These are phyloP conservation scores for Parasteatoda lunata DNA, from an alignment of 2,888 invertebrate genomes.

Conservation along the genomic window DNA sequence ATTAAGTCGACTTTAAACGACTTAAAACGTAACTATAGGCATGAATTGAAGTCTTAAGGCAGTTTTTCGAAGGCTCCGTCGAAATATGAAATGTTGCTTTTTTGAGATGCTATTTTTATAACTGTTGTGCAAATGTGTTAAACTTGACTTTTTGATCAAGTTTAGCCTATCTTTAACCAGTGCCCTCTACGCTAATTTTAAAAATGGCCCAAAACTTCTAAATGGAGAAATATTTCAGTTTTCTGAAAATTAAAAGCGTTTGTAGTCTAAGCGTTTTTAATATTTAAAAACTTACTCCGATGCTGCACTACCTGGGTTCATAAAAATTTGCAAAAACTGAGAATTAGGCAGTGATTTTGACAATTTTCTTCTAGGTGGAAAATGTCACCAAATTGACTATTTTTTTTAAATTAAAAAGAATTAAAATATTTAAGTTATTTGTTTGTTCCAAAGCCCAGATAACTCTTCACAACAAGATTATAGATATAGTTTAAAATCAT, in stretches of 20 bases:
- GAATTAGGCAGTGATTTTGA: too few relatives aligned
- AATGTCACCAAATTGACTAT: neutral
- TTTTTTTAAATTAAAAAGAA: too few relatives aligned
- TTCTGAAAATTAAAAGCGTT: too few relatives aligned
- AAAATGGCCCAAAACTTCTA: neutral
- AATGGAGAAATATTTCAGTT: neutral
- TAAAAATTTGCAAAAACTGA: too few relatives aligned
- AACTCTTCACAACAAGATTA: too few relatives aligned
- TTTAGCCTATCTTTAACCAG: neutral
- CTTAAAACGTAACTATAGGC: too few relatives aligned
- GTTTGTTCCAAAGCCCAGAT: too few relatives aligned
- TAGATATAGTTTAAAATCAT: too few relatives aligned
- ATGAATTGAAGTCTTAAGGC: neutral
- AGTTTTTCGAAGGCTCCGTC: neutral
- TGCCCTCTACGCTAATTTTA: neutral
- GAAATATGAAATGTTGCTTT: neutral
- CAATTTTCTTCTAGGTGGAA: too few relatives aligned
- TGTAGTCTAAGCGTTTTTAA: neutral
- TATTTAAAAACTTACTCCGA: neutral
- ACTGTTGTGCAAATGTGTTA: neutral
- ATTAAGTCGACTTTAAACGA: too few relatives aligned
- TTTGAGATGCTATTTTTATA: neutral
- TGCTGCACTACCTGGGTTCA: too few relatives aligned
- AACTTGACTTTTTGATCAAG: neutral
- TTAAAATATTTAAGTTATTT: too few relatives aligned